Evolutionary conservation across 2,113 vertebrate species (phyloP).

Genomic region (Antennarius striatus): DNA sequence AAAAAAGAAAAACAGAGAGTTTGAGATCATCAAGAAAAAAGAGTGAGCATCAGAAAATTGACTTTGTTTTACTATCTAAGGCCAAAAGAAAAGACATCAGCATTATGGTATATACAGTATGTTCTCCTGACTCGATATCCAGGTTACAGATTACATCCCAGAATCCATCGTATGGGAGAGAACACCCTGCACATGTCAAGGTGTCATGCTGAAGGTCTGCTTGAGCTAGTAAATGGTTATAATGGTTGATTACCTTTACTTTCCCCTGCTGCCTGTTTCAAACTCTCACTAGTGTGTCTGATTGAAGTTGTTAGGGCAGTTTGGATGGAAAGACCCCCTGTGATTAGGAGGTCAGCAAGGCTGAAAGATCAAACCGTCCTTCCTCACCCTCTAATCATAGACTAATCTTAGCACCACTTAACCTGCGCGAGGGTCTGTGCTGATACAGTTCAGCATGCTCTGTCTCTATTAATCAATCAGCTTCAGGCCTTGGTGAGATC

Average conservation of each 20-base stretch:
- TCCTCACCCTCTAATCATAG: constrained; percentile 79
- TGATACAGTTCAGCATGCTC: constrained; percentile 81
- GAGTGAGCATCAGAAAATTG: too few relatives aligned
- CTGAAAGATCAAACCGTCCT: constrained; percentile 73
- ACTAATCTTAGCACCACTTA: constrained; percentile 84
- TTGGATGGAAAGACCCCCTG: constrained; percentile 73
- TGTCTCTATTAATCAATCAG: constrained; percentile 85
- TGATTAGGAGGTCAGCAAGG: constrained; percentile 75
- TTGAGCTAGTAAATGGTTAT: too few relatives aligned
- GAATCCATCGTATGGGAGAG: too few relatives aligned
- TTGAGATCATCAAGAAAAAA: too few relatives aligned
- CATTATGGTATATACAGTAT: too few relatives aligned
- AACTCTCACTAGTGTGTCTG: constrained; percentile 62
- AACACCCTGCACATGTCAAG: too few relatives aligned
- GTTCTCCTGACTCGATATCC: too few relatives aligned
- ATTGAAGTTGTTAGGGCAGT: constrained; percentile 77
- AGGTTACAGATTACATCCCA: too few relatives aligned
- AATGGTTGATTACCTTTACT: constrained; percentile 5
- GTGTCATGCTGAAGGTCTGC: too few relatives aligned
- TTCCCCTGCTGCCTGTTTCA: constrained; percentile 50
- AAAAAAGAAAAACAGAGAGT: too few relatives aligned
- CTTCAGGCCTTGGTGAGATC: constrained; percentile 66
- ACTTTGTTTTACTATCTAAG: too few relatives aligned
- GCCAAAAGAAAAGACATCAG: too few relatives aligned
- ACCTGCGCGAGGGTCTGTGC: constrained; percentile 70